Percentiles rank a stretch among this genome's conserved stretches.
Evolutionary conservation across 1,140 invertebrate species (phyloP).

Genomic region (Drosophila mayri): DNA sequence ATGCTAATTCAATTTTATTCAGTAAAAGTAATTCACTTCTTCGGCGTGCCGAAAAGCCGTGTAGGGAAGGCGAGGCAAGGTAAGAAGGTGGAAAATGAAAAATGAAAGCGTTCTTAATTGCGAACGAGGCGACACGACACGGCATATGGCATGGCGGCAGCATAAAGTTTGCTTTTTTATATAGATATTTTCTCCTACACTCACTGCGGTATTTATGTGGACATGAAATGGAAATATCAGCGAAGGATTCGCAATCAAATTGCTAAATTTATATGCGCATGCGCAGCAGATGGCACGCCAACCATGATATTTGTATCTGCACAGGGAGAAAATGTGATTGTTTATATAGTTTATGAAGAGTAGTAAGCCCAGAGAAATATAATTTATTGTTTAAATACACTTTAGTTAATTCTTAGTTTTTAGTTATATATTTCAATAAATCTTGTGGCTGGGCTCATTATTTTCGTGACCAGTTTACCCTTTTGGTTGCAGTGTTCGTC

Average conservation of each 20-base stretch:
- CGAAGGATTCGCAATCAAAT: slow-evolving; percentile 60
- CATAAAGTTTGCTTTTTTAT: slow-evolving; percentile 44
- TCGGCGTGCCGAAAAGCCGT: slow-evolving; percentile 29
- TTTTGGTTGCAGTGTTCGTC: slow-evolving; percentile 9
- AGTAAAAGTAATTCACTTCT: slow-evolving; percentile 69
- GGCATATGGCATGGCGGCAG: slow-evolving; percentile 25
- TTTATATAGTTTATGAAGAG: too few species aligned
- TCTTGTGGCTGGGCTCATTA: too few species aligned
- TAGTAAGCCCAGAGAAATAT: too few species aligned
- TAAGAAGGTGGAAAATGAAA: slow-evolving; percentile 71
- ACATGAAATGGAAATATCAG: slow-evolving; percentile 42
- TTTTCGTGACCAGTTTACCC: too few species aligned
- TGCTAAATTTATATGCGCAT: slow-evolving; percentile 68
- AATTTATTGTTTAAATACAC: too few species aligned
- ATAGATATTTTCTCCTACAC: slow-evolving; percentile 33
- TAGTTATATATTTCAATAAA: too few species aligned
- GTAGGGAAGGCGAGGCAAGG: slow-evolving; percentile 19
- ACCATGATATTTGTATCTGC: slow-evolving; percentile 24
- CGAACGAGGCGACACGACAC: slow-evolving; percentile 48
- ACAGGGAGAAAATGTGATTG: slow-evolving; percentile 1
- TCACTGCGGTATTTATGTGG: slow-evolving; percentile 50
- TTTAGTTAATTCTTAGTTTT: too few species aligned
- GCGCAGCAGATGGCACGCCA: slow-evolving; percentile 59
- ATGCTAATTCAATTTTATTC: slow-evolving; percentile 79
- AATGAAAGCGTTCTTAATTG: slow-evolving; percentile 82